These are phyloP conservation scores for Pseudochromis fuscus DNA, from an alignment of 2,797 vertebrate species.

Conservation along the genomic window DNA sequence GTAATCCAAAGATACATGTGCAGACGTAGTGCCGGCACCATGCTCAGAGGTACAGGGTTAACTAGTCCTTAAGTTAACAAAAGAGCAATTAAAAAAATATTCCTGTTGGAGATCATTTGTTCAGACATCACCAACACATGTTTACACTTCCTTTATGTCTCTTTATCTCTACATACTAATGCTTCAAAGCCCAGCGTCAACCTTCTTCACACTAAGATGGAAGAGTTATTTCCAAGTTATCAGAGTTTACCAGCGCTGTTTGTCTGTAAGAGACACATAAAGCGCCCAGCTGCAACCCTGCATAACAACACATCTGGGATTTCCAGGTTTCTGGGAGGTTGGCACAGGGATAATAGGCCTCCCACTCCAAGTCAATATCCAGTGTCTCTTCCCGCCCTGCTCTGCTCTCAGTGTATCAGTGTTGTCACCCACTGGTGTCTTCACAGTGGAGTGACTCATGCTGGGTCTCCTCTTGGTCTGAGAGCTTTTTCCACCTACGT, in stretches of 20 bases:
- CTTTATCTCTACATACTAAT: not conserved
- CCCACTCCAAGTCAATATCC: constrained; percentile 54
- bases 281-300: not conserved
- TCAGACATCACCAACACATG: not conserved
- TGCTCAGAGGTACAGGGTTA: too few relatives aligned
- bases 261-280: constrained; percentile 28
- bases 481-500: constrained; percentile 56
- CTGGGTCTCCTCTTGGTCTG: constrained; percentile 38
- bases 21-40: too few relatives aligned
- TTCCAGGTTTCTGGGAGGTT: constrained; percentile 39
- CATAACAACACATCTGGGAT: constrained; percentile 40
- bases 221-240: constrained; percentile 5
- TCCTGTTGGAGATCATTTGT: not conserved
- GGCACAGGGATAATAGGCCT: constrained; percentile 48
- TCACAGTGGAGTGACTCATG: constrained; percentile 52
- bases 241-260: constrained; percentile 1
- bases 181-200: not conserved
- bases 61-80: too few relatives aligned
- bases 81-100: too few relatives aligned
- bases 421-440: constrained; percentile 38
- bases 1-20: too few relatives aligned
- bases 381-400: constrained; percentile 23
- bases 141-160: not conserved
- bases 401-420: constrained; percentile 30
- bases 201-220: not conserved